Percentiles rank a stretch among this genome's conserved stretches.
Conservation (phyloP, 2,888 invertebrate species). For the Diaprepes abbreviatus region DNA sequence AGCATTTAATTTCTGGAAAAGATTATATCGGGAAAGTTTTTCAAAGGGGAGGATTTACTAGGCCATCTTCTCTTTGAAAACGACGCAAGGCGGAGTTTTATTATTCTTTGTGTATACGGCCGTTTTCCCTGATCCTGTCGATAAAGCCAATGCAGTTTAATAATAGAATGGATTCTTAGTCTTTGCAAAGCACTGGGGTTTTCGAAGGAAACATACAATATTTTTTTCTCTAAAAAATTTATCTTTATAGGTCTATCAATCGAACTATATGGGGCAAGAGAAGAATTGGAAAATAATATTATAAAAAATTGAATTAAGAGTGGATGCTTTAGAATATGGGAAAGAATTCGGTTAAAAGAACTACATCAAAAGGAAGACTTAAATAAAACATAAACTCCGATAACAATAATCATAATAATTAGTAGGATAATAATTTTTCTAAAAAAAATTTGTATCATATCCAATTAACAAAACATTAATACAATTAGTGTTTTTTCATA, state of each 20-base stretch:
- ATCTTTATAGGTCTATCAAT: slow-evolving; percentile 25
- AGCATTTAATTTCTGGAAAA: slow-evolving; percentile 31
- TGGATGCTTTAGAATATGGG: not conserved
- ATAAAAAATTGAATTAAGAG: not conserved
- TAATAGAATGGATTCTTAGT: slow-evolving; percentile 51
- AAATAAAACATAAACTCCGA: no score
- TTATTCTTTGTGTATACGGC: slow-evolving; percentile 47
- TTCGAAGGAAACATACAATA: slow-evolving; percentile 23
- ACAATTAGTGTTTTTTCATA: no score
- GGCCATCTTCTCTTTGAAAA: slow-evolving; percentile 29
- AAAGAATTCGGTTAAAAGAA: no score
- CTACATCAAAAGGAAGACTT: no score
- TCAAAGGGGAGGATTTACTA: slow-evolving; percentile 37
- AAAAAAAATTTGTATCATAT: no score
- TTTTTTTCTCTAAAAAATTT: slow-evolving; percentile 27
- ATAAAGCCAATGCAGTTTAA: slow-evolving; percentile 50
- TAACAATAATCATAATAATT: no score
- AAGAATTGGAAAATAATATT: slow-evolving; percentile 3
- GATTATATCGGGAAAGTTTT: slow-evolving; percentile 41
- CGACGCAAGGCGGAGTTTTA: slow-evolving; percentile 37
- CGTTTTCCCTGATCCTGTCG: slow-evolving; percentile 40
- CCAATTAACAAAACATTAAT: no score
- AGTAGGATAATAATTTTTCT: no score
- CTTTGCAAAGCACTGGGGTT: slow-evolving; percentile 23
- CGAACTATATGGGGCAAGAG: slow-evolving; percentile 8